Conservation (phyloP, 2,797 vertebrate species). For the Mus caroli region DNA sequence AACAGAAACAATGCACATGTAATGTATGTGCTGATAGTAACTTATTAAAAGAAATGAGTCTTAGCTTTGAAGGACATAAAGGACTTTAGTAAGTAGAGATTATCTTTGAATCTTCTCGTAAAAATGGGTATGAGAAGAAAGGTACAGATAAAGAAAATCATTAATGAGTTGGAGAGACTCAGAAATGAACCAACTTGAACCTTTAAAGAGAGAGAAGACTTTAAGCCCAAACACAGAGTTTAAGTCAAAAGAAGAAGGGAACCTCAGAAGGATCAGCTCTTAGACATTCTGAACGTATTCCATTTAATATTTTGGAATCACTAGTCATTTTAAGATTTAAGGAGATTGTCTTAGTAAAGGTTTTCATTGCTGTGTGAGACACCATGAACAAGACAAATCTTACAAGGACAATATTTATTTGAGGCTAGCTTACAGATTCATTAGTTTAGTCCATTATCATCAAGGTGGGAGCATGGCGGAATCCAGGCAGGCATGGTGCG, state of each 20-base stretch:
- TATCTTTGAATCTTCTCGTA: not conserved
- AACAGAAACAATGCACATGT: fast-evolving
- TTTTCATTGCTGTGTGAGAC: not conserved
- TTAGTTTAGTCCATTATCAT: not conserved
- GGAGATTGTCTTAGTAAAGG: not conserved
- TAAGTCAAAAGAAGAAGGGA: not conserved
- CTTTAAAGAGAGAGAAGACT: not conserved
- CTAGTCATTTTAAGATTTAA: not conserved
- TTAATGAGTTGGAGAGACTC: not conserved
- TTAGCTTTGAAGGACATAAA: not conserved
- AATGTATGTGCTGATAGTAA: not conserved
- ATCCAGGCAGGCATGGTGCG: not conserved
- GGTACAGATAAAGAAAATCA: not conserved
- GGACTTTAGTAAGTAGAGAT: not conserved
- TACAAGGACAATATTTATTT: not conserved
- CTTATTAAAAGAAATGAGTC: not conserved
- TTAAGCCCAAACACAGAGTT: not conserved
- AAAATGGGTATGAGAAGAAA: not conserved
- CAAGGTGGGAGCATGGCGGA: not conserved
- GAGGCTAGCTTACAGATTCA: not conserved
- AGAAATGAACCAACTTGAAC: not conserved
- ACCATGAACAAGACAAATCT: not conserved
- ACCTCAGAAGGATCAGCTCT: not conserved
- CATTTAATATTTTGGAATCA: not conserved
- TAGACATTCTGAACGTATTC: not conserved